These are phyloP conservation scores for Tuta absoluta DNA, from an alignment of 2,888 invertebrate genomes.

Conservation along the genomic window DNA sequence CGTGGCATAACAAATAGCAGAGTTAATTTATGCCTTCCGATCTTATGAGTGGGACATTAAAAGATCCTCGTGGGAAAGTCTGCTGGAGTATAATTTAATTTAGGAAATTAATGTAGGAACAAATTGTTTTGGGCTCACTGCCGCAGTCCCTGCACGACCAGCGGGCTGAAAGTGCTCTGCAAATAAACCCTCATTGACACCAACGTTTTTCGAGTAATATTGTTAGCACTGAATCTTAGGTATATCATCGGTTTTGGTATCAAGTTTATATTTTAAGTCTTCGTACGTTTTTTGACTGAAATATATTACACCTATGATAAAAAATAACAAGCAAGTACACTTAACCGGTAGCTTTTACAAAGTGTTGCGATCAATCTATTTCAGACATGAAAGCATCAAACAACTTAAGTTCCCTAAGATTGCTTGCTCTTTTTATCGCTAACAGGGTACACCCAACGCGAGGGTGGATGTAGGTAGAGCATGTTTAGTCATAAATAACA, in stretches of 20 bases:
- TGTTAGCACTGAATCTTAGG: too few relatives aligned
- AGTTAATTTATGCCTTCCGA: slow-evolving; percentile 67
- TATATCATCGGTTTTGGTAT: too few relatives aligned
- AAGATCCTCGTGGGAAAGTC: slow-evolving; percentile 61
- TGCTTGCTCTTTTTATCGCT: slow-evolving; percentile 8
- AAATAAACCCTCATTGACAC: slow-evolving; percentile 4
- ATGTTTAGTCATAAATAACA: slow-evolving; percentile 46
- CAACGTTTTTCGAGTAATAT: too few relatives aligned
- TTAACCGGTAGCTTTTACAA: background rate
- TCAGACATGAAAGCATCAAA: slow-evolving; percentile 3
- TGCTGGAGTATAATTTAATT: slow-evolving; percentile 62
- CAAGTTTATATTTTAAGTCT: too few relatives aligned
- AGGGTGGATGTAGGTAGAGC: background rate
- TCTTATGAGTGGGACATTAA: slow-evolving; percentile 67
- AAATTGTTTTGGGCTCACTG: slow-evolving; percentile 48
- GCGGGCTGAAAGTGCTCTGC: background rate
- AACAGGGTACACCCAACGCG: background rate
- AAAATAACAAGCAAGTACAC: background rate
- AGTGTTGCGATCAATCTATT: background rate
- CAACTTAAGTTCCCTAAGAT: background rate
- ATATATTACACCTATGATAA: slow-evolving; percentile 29
- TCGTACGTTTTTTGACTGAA: too few relatives aligned
- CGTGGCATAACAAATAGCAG: slow-evolving; percentile 64
- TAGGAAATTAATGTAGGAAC: slow-evolving; percentile 51
- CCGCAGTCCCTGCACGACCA: slow-evolving; percentile 25